Evolutionary conservation across 2,888 invertebrate species (phyloP).

Genomic region (Odontothrips loti): DNA sequence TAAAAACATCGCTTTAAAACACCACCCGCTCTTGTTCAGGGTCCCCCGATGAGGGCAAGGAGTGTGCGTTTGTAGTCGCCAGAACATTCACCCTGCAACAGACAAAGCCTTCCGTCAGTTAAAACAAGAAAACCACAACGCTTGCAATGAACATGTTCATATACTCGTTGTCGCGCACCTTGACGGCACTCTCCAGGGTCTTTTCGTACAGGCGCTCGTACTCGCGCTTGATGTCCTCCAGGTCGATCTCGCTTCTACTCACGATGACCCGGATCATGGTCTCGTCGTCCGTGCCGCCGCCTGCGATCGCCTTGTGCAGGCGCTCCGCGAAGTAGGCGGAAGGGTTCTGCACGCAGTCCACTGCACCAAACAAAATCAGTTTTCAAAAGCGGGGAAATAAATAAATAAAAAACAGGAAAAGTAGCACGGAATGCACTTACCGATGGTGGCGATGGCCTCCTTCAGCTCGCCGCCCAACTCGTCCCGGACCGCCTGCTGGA

Average conservation of each 20-base stretch:
- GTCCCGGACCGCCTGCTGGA: slow-evolving; percentile 66
- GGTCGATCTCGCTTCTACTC: slow-evolving; percentile 64
- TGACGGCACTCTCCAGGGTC: slow-evolving; percentile 60
- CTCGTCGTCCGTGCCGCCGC: slow-evolving; percentile 67
- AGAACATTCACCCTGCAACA: slow-evolving; percentile 58
- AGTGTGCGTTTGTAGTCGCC: slow-evolving; percentile 64
- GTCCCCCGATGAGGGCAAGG: slow-evolving; percentile 53
- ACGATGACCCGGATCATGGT: slow-evolving; percentile 68
- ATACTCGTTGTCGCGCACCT: too few species aligned
- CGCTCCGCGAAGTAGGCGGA: slow-evolving; percentile 66
- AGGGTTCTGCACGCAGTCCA: slow-evolving; percentile 64
- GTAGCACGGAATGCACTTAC: slow-evolving; percentile 47
- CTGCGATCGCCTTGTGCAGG: slow-evolving; percentile 62
- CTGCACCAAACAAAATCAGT: slow-evolving; percentile 48
- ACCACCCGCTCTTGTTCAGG: slow-evolving; percentile 30
- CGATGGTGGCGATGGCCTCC: slow-evolving; percentile 65
- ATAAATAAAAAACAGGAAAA: background rate
- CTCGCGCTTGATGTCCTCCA: slow-evolving; percentile 63
- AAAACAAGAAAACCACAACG: background rate
- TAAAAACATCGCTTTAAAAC: too few species aligned
- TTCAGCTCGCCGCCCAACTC: slow-evolving; percentile 63
- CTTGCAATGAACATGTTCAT: too few species aligned
- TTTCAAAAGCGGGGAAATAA: too few species aligned
- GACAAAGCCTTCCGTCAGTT: too few species aligned
- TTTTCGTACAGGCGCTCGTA: slow-evolving; percentile 67